Percentiles rank a stretch among this genome's conserved stretches.
phyloP scores from a whole-genome alignment of 53 echinoderm and acorn worm genomes.

The Zoroaster sp. region DNA sequence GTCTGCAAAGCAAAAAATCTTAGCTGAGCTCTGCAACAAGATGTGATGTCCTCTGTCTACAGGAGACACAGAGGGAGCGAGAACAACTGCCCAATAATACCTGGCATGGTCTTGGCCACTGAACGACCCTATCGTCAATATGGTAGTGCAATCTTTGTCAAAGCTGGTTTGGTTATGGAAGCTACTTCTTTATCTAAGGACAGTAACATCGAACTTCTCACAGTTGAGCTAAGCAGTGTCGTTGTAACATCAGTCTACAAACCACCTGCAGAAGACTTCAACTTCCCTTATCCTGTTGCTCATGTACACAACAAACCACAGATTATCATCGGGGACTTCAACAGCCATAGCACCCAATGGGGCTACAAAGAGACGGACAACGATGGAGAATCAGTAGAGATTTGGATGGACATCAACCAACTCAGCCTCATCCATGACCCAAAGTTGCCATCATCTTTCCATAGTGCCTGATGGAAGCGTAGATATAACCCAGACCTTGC shows the following conservation, averaged over 20 bases:
- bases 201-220: background rate
- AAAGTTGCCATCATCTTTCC: too few species aligned
- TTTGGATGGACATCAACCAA: too few species aligned
- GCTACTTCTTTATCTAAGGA: background rate
- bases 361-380: too few species aligned
- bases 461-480: too few species aligned
- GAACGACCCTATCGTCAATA: slow-evolving; percentile 15
- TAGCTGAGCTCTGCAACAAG: slow-evolving; percentile 2
- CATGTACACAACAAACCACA: background rate
- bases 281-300: background rate
- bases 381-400: too few species aligned
- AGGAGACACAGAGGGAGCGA: slow-evolving; percentile 46
- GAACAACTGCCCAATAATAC: background rate
- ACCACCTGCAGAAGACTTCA: background rate
- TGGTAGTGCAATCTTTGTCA: slow-evolving; percentile 9
- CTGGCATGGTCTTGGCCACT: slow-evolving; percentile 24
- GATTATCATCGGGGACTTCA: too few species aligned
- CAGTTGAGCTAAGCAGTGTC: background rate
- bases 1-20: background rate
- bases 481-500: too few species aligned
- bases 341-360: too few species aligned
- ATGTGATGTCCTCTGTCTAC: slow-evolving; percentile 45
- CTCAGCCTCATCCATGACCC: too few species aligned
- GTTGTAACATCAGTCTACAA: slow-evolving; percentile 32
- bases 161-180: background rate